A percentile compares a stretch with the other conserved stretches of the same genome.
Evolutionary conservation across 2,113 vertebrate species (phyloP).

Genomic region (Zingel zingel): DNA sequence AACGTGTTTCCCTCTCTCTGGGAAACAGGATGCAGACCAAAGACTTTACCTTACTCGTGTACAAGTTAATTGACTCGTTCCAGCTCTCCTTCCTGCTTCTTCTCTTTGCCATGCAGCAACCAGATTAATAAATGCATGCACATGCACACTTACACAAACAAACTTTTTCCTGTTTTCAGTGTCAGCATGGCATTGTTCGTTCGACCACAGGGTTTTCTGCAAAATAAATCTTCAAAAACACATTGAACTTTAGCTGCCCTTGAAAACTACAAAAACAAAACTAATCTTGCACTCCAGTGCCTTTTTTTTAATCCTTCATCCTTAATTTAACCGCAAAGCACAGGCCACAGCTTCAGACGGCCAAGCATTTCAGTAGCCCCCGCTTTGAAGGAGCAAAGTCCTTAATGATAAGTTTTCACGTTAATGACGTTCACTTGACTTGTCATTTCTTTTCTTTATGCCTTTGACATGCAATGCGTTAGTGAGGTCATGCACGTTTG

Average conservation of each 20-base stretch:
- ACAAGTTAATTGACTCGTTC: slow-evolving; percentile 32
- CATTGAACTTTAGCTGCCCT: not conserved
- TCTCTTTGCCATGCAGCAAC: not conserved
- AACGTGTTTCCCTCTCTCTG: slow-evolving; percentile 43
- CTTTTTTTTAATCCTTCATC: not conserved
- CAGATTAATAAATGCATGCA: not conserved
- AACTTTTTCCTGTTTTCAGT: not conserved
- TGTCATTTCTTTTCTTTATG: not conserved
- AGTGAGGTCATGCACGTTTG: slow-evolving; percentile 36
- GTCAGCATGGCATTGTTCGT: not conserved
- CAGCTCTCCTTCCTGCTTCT: not conserved
- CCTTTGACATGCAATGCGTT: slow-evolving; percentile 38
- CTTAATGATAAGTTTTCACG: slow-evolving; percentile 5
- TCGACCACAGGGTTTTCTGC: not conserved
- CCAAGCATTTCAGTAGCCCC: not conserved
- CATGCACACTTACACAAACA: too few relatives aligned
- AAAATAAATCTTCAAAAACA: slow-evolving; percentile 12
- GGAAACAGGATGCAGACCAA: slow-evolving; percentile 43
- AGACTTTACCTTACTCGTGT: slow-evolving; percentile 57
- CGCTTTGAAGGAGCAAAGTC: slow-evolving; percentile 3
- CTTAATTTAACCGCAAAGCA: slow-evolving; percentile 22
- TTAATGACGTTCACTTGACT: not conserved
- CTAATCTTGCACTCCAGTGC: not conserved
- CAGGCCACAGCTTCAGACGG: not conserved
- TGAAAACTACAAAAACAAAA: slow-evolving; percentile 14